Evolutionary conservation across 2,113 vertebrate species (phyloP), one percentile per base, ranked within the genome.

Genomic region (Polyodon spathula): DNA sequence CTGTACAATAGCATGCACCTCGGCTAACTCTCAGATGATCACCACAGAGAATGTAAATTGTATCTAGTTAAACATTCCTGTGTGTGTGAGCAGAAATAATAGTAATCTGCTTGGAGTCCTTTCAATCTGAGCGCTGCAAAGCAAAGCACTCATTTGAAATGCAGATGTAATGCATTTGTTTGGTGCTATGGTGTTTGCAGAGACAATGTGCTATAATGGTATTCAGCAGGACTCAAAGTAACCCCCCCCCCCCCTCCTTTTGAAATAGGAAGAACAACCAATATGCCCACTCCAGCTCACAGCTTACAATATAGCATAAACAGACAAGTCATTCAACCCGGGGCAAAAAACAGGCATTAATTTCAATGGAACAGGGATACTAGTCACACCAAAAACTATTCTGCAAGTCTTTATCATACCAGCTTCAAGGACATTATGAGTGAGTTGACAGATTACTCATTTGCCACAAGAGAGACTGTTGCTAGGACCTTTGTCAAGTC

Each of bases 91-190:
- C n/a, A 37, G 59, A 56, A 69, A 72, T 40, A 68, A 51, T 60
- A 67, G 37, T 65, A 58, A 66, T 75, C 50, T 27, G 60, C 54
- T 8, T 68, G 61, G 65, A 73, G 58, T 43, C 17, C 61, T 71
- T 67, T 66, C 61, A 72, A 44, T 55, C 5, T 12, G 42, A 67
- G 66, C 62, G 62, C 44, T n/a, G 69, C 53, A 69, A 60, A 75
- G 78, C 39, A 71, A 72, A 71, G 52, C 9, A 42, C 38, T 76
- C 40, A 66, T 76, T 75, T 79, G 66, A 78, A 81, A 78, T 78
- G 66, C 61, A 81, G 67, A 70, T 73, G 64, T 58, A 72, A 67
- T 61, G 50, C 70, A 56, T 37, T 56, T 63, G 61, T 67, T 76
- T 59, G 69, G 16, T 63, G 39, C 27, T 56, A 53, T 44, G 63